Evolutionary conservation across 2,113 vertebrate genomes (phyloP).

Genomic region (Bubo bubo): DNA sequence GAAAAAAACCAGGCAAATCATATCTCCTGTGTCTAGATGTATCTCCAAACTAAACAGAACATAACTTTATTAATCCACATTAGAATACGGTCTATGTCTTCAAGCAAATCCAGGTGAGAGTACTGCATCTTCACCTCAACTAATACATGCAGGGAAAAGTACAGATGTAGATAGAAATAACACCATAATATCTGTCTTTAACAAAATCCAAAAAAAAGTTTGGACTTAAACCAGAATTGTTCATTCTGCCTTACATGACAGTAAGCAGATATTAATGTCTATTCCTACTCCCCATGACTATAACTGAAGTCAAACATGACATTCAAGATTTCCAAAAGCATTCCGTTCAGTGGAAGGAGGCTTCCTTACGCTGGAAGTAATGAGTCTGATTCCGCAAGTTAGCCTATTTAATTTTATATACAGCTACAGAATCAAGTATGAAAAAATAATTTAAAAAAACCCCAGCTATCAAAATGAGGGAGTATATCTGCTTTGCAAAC

Average conservation of each 20-base stretch:
- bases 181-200: neutral
- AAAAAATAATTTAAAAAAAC: rapidly evolving
- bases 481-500: neutral
- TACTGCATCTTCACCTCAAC: neutral
- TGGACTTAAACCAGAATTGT: neutral
- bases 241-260: neutral
- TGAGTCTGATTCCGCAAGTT: neutral
- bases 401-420: neutral
- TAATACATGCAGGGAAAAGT: neutral
- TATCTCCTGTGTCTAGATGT: too few species aligned
- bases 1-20: too few species aligned
- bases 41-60: neutral
- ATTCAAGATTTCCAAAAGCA: neutral
- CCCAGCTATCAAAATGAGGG: neutral
- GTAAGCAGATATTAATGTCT: neutral
- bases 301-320: neutral
- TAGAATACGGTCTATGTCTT: neutral
- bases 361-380: neutral
- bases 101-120: neutral
- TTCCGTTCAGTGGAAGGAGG: rapidly evolving
- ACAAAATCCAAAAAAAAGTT: neutral
- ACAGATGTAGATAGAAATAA: neutral
- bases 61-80: neutral
- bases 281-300: neutral
- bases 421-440: neutral